Evolutionary conservation across 2,113 vertebrate genomes (phyloP).

Genomic region (Choloepus hoffmanni): DNA sequence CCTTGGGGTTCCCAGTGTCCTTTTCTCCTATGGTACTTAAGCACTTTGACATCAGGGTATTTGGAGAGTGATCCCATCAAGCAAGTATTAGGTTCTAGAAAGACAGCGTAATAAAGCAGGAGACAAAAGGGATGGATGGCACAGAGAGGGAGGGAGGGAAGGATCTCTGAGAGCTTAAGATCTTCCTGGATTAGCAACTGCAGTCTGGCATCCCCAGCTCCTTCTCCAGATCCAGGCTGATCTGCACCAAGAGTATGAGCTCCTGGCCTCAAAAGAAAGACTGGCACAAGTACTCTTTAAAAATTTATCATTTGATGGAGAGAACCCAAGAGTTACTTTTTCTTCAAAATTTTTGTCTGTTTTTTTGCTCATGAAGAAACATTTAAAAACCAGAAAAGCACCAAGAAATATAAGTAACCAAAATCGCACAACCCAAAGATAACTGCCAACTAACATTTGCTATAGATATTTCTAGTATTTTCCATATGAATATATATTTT

Average conservation of each 20-base stretch:
- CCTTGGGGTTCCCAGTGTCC: not conserved
- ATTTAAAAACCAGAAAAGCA: constrained; percentile 58
- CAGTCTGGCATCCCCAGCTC: not conserved
- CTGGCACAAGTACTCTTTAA: not conserved
- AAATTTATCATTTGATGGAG: not conserved
- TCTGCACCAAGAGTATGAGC: not conserved
- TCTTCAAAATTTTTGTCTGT: constrained; percentile 38
- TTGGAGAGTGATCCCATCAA: constrained; percentile 13
- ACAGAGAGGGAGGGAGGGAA: not conserved
- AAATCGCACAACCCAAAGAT: constrained; percentile 63
- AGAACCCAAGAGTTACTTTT: not conserved
- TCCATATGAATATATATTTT: constrained; percentile 61
- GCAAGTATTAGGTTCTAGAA: constrained; percentile 22
- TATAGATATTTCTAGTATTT: constrained; percentile 67
- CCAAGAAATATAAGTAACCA: constrained; percentile 27
- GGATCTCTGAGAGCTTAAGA: too few species aligned
- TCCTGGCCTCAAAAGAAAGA: constrained; percentile 18
- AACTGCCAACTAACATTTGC: constrained; percentile 65
- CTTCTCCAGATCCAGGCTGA: not conserved
- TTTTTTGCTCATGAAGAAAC: constrained; percentile 47
- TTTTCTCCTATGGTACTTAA: constrained; percentile 28
- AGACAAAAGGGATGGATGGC: not conserved
- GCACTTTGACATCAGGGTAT: not conserved
- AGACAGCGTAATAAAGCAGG: not conserved
- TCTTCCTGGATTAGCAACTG: not conserved